Base-by-base conservation (phyloP, 2,797 vertebrate species). In the Borostomias antarcticus region DNA sequence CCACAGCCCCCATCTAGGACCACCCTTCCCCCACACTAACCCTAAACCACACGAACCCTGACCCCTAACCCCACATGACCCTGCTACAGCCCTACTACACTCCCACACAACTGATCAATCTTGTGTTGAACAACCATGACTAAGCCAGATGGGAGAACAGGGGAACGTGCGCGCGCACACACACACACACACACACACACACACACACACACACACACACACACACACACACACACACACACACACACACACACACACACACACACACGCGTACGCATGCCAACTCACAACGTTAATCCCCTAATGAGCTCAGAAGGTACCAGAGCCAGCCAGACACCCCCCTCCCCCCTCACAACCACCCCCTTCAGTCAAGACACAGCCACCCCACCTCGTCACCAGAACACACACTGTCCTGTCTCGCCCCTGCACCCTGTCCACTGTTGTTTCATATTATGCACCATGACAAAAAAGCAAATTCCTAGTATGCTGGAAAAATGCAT, bases 291-390 rank as follows among this genome's bases (percentile, higher is more conserved):
- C 35, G 17, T 53, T 57, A 70, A 62, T 72, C 57, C 60, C 17
- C 43, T 70, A 59, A 70, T 69, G 40, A 57, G 58, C 40, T 66
- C 56, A 66, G 37, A 17, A 28, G 51, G 33, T 45, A n/a, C n/a
- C n/a, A 48, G 57, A 48, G 40, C 28, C 47, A 25, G 30, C 37
- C 62, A 63, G 61, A 33, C 61, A 33, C 10, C 33, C 48, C 8
- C 11, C 50, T 32, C 23, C 1, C 29, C 45, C 29, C 17, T n/a
- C n/a, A n/a, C n/a, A n/a, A n/a, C 60, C 60, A 25, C 40, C 15
- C 19, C 26, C 61, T 51, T 6, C 19, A 26, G 5, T 8, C n/a
- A n/a, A 26, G 32, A 26, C 15, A 51, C 28, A 51, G 13, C 23
- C 13, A 21, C 19, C 19, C n/a, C 33, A 62, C 17, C n/a, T n/a